phyloP scores from a whole-genome alignment of 2,888 invertebrate species.

The Dermolepida albohirtum region DNA sequence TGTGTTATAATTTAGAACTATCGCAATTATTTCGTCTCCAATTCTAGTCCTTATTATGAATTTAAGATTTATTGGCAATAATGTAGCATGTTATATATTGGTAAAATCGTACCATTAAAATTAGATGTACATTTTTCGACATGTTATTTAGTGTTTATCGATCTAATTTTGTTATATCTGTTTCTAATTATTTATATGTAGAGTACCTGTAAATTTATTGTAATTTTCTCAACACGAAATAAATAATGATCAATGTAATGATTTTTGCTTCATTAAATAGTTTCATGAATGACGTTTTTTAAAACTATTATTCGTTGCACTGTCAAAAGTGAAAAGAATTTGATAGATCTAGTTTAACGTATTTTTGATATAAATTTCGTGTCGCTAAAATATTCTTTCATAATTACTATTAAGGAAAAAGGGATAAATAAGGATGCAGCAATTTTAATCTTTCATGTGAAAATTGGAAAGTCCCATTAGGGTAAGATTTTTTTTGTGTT shows the following conservation, averaged over 20 bases:
- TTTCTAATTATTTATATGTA: slow-evolving; percentile 41
- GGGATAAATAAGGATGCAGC: too few relatives aligned
- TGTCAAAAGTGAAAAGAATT: too few relatives aligned
- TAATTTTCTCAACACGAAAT: slow-evolving; percentile 42
- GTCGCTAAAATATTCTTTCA: too few relatives aligned
- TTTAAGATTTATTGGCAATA: slow-evolving; percentile 37
- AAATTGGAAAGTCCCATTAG: too few relatives aligned
- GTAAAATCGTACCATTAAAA: slow-evolving; percentile 24
- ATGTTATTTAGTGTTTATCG: slow-evolving; percentile 45
- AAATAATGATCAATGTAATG: slow-evolving; percentile 38
- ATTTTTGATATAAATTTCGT: too few relatives aligned
- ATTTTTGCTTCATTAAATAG: not conserved
- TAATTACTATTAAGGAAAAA: too few relatives aligned
- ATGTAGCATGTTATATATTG: slow-evolving; percentile 29
- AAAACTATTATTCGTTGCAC: too few relatives aligned
- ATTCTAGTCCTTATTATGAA: slow-evolving; percentile 35
- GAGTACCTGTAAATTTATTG: slow-evolving; percentile 42
- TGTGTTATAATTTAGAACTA: slow-evolving; percentile 35
- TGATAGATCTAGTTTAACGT: too few relatives aligned
- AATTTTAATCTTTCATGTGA: too few relatives aligned
- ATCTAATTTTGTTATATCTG: slow-evolving; percentile 34
- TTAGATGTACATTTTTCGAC: slow-evolving; percentile 42
- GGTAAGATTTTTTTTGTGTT: too few relatives aligned
- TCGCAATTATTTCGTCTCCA: slow-evolving; percentile 29
- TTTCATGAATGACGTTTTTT: too few relatives aligned